Evolutionary conservation across 2,888 invertebrate species (phyloP).

Genomic region (Lochmaea capreae): DNA sequence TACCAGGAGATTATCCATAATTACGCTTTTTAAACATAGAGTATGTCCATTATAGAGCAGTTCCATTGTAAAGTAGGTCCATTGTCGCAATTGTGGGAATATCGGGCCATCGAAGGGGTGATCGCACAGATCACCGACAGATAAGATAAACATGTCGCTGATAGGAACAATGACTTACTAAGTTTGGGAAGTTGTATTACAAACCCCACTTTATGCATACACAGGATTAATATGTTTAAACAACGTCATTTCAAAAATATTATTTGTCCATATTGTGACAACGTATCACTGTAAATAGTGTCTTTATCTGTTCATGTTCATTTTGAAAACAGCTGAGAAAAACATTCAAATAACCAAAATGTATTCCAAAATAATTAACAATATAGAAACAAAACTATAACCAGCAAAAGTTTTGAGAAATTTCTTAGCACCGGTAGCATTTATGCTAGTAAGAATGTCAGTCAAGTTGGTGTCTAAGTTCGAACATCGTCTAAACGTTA

Average conservation of each 20-base stretch:
- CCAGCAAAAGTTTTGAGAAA: too few species aligned
- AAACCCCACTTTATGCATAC: conserved; percentile 1
- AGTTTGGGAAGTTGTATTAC: conserved; percentile 44
- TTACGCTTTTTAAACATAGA: conserved; percentile 64
- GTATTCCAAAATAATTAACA: too few species aligned
- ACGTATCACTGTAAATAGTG: not conserved
- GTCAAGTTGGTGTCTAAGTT: too few species aligned
- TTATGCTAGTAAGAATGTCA: too few species aligned
- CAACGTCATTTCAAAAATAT: not conserved
- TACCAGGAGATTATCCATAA: conserved; percentile 63
- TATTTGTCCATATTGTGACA: not conserved
- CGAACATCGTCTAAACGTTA: too few species aligned
- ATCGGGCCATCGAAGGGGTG: conserved; percentile 57
- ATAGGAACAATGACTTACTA: conserved; percentile 52
- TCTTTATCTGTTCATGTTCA: not conserved
- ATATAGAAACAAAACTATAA: too few species aligned
- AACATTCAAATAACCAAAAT: too few species aligned
- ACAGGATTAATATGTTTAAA: not conserved
- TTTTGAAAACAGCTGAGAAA: too few species aligned
- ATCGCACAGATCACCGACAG: conserved; percentile 55
- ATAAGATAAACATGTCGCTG: conserved; percentile 62
- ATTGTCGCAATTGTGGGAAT: conserved; percentile 64
- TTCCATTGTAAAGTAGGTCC: conserved; percentile 61
- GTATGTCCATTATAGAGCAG: conserved; percentile 61
- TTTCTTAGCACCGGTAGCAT: too few species aligned